These are phyloP conservation scores for Gonatopus flavifemur DNA, from an alignment of 1,140 invertebrate species.

Conservation along the genomic window DNA sequence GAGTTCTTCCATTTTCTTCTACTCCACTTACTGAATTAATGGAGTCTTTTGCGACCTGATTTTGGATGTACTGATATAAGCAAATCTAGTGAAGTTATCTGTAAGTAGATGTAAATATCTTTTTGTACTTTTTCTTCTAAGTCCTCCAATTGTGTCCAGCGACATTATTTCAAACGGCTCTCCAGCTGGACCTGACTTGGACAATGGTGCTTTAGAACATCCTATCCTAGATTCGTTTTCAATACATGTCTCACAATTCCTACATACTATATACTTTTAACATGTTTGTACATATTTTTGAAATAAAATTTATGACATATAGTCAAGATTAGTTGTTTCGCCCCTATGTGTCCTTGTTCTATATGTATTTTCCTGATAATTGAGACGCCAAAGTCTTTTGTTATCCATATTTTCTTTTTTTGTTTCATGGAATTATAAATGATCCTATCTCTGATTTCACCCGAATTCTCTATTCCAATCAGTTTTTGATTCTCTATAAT, in stretches of 20 bases:
- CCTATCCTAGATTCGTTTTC: slow-evolving; percentile 16
- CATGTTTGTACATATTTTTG: slow-evolving; percentile 6
- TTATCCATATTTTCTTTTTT: slow-evolving; percentile 13
- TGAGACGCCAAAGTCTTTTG: slow-evolving; percentile 7
- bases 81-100: slow-evolving; percentile 19
- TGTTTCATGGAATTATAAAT: slow-evolving; percentile 14
- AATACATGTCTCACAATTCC: slow-evolving; percentile 16
- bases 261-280: slow-evolving; percentile 6
- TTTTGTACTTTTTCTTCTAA: slow-evolving; percentile 3
- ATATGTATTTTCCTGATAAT: not conserved
- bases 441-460: not conserved
- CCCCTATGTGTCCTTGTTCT: slow-evolving; percentile 2
- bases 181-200: not conserved
- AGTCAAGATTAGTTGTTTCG: slow-evolving; percentile 4
- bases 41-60: slow-evolving; percentile 4
- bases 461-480: not conserved
- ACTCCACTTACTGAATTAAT: slow-evolving; percentile 12
- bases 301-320: slow-evolving; percentile 3
- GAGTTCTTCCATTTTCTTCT: slow-evolving; percentile 11
- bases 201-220: slow-evolving; percentile 10
- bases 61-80: slow-evolving; percentile 18
- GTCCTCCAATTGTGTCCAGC: slow-evolving; percentile 14
- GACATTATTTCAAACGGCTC: slow-evolving; percentile 15
- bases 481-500: slow-evolving; percentile 5
- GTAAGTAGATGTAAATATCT: slow-evolving; percentile 16